Conservation (phyloP, 2,113 vertebrate species). For the Coturnix japonica region DNA sequence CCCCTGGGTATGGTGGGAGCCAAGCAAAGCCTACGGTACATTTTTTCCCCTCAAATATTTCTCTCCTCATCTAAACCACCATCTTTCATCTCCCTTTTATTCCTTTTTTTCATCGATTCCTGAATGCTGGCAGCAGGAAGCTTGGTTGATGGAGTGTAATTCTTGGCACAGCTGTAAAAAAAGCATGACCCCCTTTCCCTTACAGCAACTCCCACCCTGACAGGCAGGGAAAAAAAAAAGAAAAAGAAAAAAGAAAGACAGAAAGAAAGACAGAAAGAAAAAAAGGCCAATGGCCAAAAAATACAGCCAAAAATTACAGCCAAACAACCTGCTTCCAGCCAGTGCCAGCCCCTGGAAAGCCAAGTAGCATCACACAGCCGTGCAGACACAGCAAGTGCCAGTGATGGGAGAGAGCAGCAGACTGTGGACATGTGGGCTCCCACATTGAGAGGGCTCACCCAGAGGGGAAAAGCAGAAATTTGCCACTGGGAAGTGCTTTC, state of each 20-base stretch:
- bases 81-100: neutral
- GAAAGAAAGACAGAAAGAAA: neutral
- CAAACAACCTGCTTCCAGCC: neutral
- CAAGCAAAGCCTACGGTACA: neutral
- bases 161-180: neutral
- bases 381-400: neutral
- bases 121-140: neutral
- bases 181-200: neutral
- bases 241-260: neutral
- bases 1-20: neutral
- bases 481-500: neutral
- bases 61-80: neutral
- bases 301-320: neutral
- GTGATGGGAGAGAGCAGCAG: neutral
- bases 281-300: accelerated
- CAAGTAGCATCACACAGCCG: neutral
- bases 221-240: neutral
- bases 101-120: neutral
- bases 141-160: neutral
- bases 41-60: neutral
- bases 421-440: too few species aligned
- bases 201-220: neutral
- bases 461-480: neutral
- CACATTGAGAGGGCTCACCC: neutral
- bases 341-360: neutral